Evolutionary conservation across 2,888 invertebrate species (phyloP), one percentile per base, ranked within the genome.

Genomic region (Odontocolon sp.): DNA sequence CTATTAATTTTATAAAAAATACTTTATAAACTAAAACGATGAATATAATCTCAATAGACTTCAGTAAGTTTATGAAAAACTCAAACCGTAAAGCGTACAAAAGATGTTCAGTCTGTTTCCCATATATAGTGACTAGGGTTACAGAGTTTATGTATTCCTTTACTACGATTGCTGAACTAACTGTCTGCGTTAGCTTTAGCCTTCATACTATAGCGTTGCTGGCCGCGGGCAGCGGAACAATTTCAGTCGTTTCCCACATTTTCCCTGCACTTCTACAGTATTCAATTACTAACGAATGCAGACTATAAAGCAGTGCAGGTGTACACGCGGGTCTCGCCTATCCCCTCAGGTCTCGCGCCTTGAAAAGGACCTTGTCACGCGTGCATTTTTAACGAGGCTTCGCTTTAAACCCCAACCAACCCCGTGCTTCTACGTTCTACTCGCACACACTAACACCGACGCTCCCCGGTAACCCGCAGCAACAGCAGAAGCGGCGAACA

Each of bases 341-440:
- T 52, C 50, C 26, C 33, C 45, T 61, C 38, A 56, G 68, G 73
- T 61, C 81, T 80, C 79, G 79, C 80, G 79, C 71, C 82, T 78
- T 59, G 78, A 77, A 82, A 85, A 84, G 81, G 80, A 84, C 71
- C 81, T 85, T 80, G 82, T 85, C 84, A 84, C 83, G 82, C 84
- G 83, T 86, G 78, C 84, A 82, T 85, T 85, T 86, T 86, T 86
- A 86, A 86, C 82, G 86, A 86, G 84, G 73, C 78, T 77, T 56
- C 80, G 56, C 28, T 36, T 21, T 54, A 28, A 23, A 21, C 40
- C 71, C 38, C 18, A n/a, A 18, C 28, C 66, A 21, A 28, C 45
- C 40, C 28, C 50, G 9, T n/a, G n/a, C n/a, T 21, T 11, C 52
- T 9, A 8, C 28, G 18, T 16, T 18, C 38, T 21, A 47, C 61